Conservation (phyloP, 2,797 vertebrate species). For the Valencia hispanica region DNA sequence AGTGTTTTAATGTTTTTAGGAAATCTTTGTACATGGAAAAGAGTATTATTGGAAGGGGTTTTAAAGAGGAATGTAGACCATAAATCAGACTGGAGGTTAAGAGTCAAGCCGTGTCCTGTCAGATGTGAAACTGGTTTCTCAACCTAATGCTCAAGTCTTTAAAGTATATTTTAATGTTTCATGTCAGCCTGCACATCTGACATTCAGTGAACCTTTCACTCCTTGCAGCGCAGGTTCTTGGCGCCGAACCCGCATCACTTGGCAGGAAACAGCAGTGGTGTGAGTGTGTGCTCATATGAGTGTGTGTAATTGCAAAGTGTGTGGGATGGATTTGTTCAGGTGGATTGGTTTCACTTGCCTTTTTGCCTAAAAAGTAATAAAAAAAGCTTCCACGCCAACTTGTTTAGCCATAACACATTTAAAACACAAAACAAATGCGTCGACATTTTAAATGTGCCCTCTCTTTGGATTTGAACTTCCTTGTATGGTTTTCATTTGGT, state of each 20-base stretch:
- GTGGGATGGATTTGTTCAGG: slow-evolving; percentile 35
- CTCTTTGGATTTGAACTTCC: slow-evolving; percentile 10
- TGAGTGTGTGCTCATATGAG: slow-evolving; percentile 19
- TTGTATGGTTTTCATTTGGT: slow-evolving; percentile 8
- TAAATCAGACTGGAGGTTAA: slow-evolving; percentile 11
- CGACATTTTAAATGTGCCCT: slow-evolving; percentile 5
- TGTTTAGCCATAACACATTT: slow-evolving; percentile 19
- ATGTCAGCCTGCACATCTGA: slow-evolving; percentile 44
- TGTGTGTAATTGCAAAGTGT: slow-evolving; percentile 46
- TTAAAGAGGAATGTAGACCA: slow-evolving; percentile 17
- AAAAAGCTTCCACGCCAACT: slow-evolving; percentile 14
- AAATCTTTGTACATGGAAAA: slow-evolving; percentile 7
- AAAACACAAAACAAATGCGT: slow-evolving; percentile 19
- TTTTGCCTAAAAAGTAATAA: slow-evolving; percentile 29
- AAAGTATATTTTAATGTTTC: slow-evolving; percentile 42
- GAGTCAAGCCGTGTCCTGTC: slow-evolving; percentile 9
- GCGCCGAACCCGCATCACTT: slow-evolving; percentile 54
- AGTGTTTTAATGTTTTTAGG: slow-evolving; percentile 1
- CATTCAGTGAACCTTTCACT: slow-evolving; percentile 59
- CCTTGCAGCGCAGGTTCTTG: slow-evolving; percentile 52
- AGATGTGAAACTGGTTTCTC: slow-evolving; percentile 22
- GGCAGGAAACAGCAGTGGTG: slow-evolving; percentile 64
- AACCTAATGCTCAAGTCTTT: slow-evolving; percentile 27
- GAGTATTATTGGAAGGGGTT: neutral
- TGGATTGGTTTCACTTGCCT: slow-evolving; percentile 34